Base-by-base conservation (phyloP, 2,797 vertebrate species). In the Buceros bicornis region DNA sequence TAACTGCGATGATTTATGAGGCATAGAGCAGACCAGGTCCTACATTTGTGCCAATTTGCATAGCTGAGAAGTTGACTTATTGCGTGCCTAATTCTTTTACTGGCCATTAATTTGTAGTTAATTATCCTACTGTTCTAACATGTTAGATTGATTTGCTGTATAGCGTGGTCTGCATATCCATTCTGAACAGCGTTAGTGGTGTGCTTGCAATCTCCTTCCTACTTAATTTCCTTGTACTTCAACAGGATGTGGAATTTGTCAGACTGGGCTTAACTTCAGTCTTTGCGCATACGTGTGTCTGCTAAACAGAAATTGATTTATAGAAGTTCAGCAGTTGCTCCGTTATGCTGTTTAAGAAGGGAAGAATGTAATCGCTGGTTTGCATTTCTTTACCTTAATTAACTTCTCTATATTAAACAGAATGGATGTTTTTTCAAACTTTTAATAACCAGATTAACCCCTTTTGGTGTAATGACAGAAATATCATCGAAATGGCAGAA, bases 51-150 rank as follows among this genome's bases (percentile, higher is more conserved):
- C 56, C 51, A 89, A 65, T 95, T 91, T 93, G 28, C 57, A 88
- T 78, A 81, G 37, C 61, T 93, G 82, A 83, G 47, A 74, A 81
- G 69, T 35, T 92, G 84, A 57, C 33, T 95, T 87, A 89, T 71
- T 48, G 22, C 61, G 40, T 86, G 40, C 19, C 54, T 91, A 86
- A 91, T 83, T 86, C 72, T 93, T 93, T 90, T 83, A 88, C 71
- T 73, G 31, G n/a, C 14, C 58, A 87, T 96, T 95, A 95, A 93
- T 91, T 86, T 92, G 51, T 90, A 90, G 45, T 90, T 93, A 95
- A 91, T 94, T 95, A 83, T 86, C 35, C 33, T 72, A 76, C 43
- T 66, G 65, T 84, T 95, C 72, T 89, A 91, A 80, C 35, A 54
- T 71, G 29, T 83, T 88, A 86, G 45, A 86, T 86, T 88, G 76